A percentile compares a stretch with the other conserved stretches of the same genome.
phyloP scores from a whole-genome alignment of 1,140 invertebrate species.

The Coptotermes formosanus region DNA sequence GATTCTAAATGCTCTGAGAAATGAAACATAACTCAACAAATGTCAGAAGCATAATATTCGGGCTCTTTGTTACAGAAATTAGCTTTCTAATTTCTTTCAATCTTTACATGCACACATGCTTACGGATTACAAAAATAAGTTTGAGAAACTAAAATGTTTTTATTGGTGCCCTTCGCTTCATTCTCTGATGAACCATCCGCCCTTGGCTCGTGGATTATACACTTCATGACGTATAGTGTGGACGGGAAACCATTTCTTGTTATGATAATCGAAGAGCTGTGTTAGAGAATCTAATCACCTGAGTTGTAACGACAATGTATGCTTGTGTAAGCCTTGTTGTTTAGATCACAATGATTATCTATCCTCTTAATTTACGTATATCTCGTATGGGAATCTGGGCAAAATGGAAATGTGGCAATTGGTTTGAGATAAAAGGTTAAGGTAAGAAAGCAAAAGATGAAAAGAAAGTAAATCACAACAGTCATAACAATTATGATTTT shows the following conservation, averaged over 20 bases:
- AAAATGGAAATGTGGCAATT: neutral
- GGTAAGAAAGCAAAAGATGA: neutral
- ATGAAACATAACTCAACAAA: too few relatives aligned
- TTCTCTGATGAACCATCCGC: neutral
- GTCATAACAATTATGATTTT: slow-evolving; percentile 37
- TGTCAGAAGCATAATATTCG: too few relatives aligned
- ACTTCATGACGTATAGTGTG: neutral
- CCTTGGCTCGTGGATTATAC: neutral
- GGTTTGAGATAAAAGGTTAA: slow-evolving; percentile 24
- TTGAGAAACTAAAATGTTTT: too few relatives aligned
- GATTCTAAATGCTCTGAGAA: too few relatives aligned
- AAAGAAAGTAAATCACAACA: slow-evolving; percentile 35
- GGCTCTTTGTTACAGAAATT: too few relatives aligned
- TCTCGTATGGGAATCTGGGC: slow-evolving; percentile 21
- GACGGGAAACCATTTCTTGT: neutral
- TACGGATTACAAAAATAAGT: too few relatives aligned
- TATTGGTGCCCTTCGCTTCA: neutral
- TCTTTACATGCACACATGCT: too few relatives aligned
- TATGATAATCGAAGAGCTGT: neutral
- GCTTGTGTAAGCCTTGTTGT: slow-evolving; percentile 18
- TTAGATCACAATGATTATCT: slow-evolving; percentile 3
- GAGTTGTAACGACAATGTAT: slow-evolving; percentile 29
- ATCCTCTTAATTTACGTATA: slow-evolving; percentile 35
- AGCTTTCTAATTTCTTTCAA: too few relatives aligned
- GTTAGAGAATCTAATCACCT: slow-evolving; percentile 22